phyloP scores from a whole-genome alignment of 2,113 vertebrate species.

The Megatriorchis doriae region DNA sequence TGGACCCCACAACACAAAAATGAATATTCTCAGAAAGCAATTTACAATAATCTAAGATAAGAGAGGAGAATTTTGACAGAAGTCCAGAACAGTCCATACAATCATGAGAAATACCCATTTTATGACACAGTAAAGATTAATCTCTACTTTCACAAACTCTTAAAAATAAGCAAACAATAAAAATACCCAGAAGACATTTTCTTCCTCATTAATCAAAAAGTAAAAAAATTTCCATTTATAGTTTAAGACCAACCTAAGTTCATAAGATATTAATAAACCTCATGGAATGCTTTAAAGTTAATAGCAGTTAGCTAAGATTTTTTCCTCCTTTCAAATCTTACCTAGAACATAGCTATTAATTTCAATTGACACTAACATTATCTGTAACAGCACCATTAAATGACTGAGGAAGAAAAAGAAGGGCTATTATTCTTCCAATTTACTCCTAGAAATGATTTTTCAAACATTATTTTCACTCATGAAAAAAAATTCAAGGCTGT shows the following conservation, averaged over 20 bases:
- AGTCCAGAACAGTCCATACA: background rate
- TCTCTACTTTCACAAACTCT: background rate
- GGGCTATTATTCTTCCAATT: background rate
- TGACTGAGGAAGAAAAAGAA: background rate
- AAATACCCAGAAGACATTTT: background rate
- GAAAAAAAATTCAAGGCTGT: background rate
- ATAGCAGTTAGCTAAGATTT: background rate
- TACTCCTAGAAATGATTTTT: background rate
- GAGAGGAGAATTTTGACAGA: background rate
- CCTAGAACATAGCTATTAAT: background rate
- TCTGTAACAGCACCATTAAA: background rate
- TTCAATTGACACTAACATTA: background rate
- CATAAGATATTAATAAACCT: background rate
- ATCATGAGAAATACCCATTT: background rate
- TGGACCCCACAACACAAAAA: background rate
- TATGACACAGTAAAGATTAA: background rate
- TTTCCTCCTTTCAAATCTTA: background rate
- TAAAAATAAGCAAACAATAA: background rate
- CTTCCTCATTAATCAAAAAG: background rate
- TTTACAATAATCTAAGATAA: background rate
- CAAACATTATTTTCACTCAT: background rate
- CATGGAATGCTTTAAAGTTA: background rate
- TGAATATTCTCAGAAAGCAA: background rate
- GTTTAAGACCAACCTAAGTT: background rate
- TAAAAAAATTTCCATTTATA: background rate